Evolutionary conservation across 2,113 vertebrate genomes (phyloP), one percentile per base, ranked within the genome.

Genomic region (Clarias magur): DNA sequence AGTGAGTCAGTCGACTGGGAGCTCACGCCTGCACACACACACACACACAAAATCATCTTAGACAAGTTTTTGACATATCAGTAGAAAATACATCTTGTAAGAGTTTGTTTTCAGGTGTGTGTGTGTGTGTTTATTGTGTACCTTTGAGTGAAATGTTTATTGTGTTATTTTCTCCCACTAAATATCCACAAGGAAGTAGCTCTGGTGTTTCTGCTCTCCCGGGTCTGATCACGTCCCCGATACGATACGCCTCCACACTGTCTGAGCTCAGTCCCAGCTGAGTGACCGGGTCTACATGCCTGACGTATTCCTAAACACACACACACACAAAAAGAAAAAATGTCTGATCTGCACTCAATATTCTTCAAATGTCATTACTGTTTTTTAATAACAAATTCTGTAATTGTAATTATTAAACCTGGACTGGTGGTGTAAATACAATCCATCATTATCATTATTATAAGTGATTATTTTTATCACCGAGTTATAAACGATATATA

Each of bases 81-180:
- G 57, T 25, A 81, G 23, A 65, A n/a, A 38, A 65, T 6, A 53
- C 15, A 17, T 15, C 15, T 27, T 25, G 38, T 67, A 21, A 53
- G 23, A 67, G 62, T 30, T 78, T 56, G 23, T 27, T 56, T 57
- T 56, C 57, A 23, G 19, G 70, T 23, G 60, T 54, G 23, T 75
- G 17, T 30, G 6, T 67, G 7, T 48, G 0, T 56, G 48, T 25
- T 16, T 83, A 38, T 42, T 65, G 84, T 84, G 59, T 95, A 99
- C 98, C 97, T 97, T 95, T 98, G 89, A 99, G 91, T 3, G 94
- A 93, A 88, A 99, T 97, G 4, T 96, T 96, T 95, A 99, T 99
- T 76, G 96, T 98, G 83, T 97, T 97, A 92, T 96, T 99, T 91
- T 99, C 98, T 9, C 98, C 98, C 13, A 99, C 98, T 19, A 99